Percentiles rank a stretch among this genome's conserved stretches.
These are phyloP conservation scores for Herminia tarsipennalis DNA, from an alignment of 2,888 invertebrate species.

Conservation along the genomic window DNA sequence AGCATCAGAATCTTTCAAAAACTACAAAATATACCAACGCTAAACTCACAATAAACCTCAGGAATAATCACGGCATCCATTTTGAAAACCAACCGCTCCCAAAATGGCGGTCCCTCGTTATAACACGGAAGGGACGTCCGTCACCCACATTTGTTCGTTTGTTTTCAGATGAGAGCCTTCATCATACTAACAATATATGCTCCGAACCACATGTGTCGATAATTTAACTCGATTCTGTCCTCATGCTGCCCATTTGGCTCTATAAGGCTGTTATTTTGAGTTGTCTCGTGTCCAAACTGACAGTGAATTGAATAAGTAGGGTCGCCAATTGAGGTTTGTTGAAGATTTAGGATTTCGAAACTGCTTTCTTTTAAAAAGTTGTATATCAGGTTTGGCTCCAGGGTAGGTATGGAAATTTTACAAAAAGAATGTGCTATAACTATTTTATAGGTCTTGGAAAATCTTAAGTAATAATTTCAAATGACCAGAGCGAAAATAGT, in stretches of 20 bases:
- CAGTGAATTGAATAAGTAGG: slow-evolving; percentile 27
- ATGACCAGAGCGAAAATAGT: too few species aligned
- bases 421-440: too few species aligned
- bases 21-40: too few species aligned
- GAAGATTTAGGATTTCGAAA: not conserved
- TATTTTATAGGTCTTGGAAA: too few species aligned
- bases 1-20: too few species aligned
- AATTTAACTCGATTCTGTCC: slow-evolving; percentile 19
- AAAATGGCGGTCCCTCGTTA: slow-evolving; percentile 29
- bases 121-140: slow-evolving; percentile 22
- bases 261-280: slow-evolving; percentile 42
- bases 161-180: slow-evolving; percentile 58
- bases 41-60: slow-evolving; percentile 1
- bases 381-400: too few species aligned
- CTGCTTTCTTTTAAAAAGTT: not conserved
- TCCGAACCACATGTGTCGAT: slow-evolving; percentile 35
- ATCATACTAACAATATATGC: slow-evolving; percentile 55
- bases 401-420: too few species aligned
- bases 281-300: slow-evolving; percentile 26
- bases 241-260: slow-evolving; percentile 25
- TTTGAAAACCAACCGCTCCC: slow-evolving; percentile 3
- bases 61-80: not conserved
- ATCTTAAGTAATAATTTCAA: too few species aligned
- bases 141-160: slow-evolving; percentile 37
- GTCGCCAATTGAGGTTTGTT: slow-evolving; percentile 30